Conservation (phyloP, 2,797 vertebrate genomes). For the Sarcoramphus papa region DNA sequence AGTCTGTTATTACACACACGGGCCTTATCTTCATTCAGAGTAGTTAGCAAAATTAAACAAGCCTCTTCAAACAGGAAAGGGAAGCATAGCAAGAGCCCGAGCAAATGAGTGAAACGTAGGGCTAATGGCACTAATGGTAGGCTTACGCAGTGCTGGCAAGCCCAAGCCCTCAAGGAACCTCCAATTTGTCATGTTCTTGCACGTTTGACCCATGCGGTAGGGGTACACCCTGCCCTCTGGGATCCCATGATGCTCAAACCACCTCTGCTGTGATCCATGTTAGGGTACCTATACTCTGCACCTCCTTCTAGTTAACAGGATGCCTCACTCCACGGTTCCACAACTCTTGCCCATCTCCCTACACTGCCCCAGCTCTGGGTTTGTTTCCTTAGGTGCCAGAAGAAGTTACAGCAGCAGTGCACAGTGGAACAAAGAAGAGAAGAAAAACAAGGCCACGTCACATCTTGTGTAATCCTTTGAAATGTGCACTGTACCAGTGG, state of each 20-base stretch:
- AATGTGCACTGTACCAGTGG: neutral
- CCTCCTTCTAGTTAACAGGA: neutral
- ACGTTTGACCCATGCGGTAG: neutral
- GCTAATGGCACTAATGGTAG: neutral
- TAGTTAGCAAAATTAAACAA: conserved; percentile 66
- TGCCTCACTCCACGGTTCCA: neutral
- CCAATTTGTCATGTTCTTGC: neutral
- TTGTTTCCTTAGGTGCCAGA: neutral
- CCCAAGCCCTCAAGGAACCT: neutral
- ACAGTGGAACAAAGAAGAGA: neutral
- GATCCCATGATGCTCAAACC: neutral
- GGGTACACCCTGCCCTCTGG: neutral
- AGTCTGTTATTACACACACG: conserved; percentile 58
- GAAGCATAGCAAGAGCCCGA: conserved; percentile 3
- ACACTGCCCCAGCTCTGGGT: neutral
- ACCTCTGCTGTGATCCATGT: neutral
- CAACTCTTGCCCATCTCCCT: neutral
- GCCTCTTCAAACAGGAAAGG: conserved; percentile 20
- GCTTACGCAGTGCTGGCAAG: neutral
- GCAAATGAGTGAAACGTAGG: neutral
- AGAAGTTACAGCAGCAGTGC: neutral
- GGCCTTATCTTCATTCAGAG: conserved; percentile 67
- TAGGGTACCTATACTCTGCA: neutral
- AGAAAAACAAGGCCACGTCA: neutral
- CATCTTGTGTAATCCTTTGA: neutral